phyloP scores from a whole-genome alignment of 2,113 vertebrate species.

The Xenopus borealis region DNA sequence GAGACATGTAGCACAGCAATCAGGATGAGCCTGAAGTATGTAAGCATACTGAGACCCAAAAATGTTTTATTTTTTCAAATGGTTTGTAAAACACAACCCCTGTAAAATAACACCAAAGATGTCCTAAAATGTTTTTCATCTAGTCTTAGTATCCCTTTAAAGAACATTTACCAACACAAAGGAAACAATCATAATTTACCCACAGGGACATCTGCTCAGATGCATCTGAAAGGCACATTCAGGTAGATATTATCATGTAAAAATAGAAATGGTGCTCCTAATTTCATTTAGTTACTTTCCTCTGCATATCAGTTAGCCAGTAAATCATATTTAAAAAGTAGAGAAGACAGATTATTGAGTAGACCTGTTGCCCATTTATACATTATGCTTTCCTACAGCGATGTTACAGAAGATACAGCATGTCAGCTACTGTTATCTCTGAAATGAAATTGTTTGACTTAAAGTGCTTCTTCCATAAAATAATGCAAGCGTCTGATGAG shows the following conservation, averaged over 20 bases:
- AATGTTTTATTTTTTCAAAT: too few species aligned
- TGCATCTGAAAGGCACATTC: background rate
- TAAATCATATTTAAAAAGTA: background rate
- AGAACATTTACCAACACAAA: background rate
- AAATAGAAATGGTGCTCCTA: conserved; percentile 3
- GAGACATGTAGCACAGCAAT: too few species aligned
- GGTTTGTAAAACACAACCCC: too few species aligned
- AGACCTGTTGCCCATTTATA: conserved; percentile 11
- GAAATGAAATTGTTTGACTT: conserved; percentile 25
- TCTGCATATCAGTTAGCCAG: conserved; percentile 12
- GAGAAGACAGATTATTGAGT: background rate
- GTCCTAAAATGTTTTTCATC: background rate
- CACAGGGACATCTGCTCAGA: background rate
- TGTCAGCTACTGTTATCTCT: conserved; percentile 35
- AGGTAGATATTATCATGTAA: conserved; percentile 17
- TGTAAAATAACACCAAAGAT: too few species aligned
- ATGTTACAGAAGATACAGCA: conserved; percentile 10
- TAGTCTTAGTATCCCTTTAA: background rate
- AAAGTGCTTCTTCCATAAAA: background rate
- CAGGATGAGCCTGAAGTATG: too few species aligned
- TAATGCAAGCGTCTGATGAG: conserved; percentile 6
- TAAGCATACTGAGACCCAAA: too few species aligned
- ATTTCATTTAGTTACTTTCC: background rate
- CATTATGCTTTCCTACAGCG: conserved; percentile 23
- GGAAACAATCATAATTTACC: background rate